These are phyloP conservation scores for Dipus sagitta DNA, from an alignment of 2,797 vertebrate genomes.

Conservation along the genomic window DNA sequence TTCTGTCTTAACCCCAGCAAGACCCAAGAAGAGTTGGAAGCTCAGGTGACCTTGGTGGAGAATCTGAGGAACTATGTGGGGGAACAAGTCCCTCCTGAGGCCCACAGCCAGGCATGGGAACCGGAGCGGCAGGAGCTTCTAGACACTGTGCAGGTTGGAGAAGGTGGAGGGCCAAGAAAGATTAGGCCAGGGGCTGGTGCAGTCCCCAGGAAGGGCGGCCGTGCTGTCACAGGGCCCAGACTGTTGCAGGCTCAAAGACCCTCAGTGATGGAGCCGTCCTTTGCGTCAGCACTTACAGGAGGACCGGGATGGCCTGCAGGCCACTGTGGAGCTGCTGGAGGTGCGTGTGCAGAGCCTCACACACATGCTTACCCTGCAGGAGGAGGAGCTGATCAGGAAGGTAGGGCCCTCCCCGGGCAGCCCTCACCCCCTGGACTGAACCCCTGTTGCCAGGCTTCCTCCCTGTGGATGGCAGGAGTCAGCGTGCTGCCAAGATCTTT, in stretches of 20 bases:
- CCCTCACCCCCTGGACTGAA: not conserved
- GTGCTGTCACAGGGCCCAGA: not conserved
- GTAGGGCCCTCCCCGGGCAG: slow-evolving; percentile 75
- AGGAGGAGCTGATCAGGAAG: slow-evolving; percentile 90
- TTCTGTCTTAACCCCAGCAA: slow-evolving; percentile 66
- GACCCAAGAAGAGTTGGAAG: slow-evolving; percentile 78
- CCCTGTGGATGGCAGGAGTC: not conserved
- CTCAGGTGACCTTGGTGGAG: slow-evolving; percentile 82
- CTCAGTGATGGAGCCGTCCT: not conserved
- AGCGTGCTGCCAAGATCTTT: not conserved
- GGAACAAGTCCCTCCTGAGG: slow-evolving; percentile 78
- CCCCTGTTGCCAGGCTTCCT: not conserved
- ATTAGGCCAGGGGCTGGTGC: not conserved
- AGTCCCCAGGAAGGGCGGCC: not conserved
- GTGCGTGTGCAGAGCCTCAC: slow-evolving; percentile 91
- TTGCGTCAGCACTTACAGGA: slow-evolving; percentile 88
- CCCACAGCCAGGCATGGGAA: slow-evolving; percentile 59
- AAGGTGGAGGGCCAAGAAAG: too few species aligned
- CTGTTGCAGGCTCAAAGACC: not conserved
- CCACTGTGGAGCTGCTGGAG: slow-evolving; percentile 90
- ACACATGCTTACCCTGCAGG: slow-evolving; percentile 93
- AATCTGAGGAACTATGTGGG: slow-evolving; percentile 85
- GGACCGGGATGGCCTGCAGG: slow-evolving; percentile 90
- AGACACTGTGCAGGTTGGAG: slow-evolving; percentile 80
- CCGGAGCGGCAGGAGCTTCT: slow-evolving; percentile 78